These are phyloP conservation scores for Drosophila bunnanda DNA, from an alignment of 2,888 invertebrate genomes.

Conservation along the genomic window DNA sequence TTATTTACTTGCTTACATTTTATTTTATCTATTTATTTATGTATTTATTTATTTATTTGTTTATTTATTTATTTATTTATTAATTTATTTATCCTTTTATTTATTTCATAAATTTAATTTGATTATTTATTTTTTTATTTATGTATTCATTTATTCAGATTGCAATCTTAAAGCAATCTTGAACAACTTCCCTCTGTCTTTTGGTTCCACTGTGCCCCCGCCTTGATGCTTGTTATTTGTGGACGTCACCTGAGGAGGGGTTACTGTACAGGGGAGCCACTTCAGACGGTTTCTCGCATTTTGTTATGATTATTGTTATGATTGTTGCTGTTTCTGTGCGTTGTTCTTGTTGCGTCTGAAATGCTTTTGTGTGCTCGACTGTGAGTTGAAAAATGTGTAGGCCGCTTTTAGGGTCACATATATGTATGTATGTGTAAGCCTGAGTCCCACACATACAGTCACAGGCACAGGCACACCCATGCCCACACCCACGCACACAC, in stretches of 20 bases:
- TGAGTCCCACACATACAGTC: background rate
- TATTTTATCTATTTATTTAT: too few species aligned
- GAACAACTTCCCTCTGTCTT: background rate
- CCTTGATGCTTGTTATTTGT: background rate
- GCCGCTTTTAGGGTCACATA: conserved; percentile 54
- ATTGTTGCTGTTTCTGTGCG: conserved; percentile 34
- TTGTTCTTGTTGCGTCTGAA: conserved; percentile 44
- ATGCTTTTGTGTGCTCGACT: conserved; percentile 55
- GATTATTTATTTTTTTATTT: too few species aligned
- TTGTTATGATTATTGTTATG: conserved; percentile 75
- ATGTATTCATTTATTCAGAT: background rate
- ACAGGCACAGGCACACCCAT: background rate
- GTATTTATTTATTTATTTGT: too few species aligned
- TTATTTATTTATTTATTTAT: too few species aligned
- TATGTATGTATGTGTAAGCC: background rate
- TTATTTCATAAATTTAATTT: background rate
- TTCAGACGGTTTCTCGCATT: conserved; percentile 56
- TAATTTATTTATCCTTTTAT: too few species aligned
- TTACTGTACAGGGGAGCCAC: conserved; percentile 35
- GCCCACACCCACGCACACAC: background rate
- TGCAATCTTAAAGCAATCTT: background rate
- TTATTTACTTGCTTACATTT: too few species aligned
- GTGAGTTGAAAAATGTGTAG: conserved; percentile 57
- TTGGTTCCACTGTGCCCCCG: background rate
- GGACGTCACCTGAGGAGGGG: background rate